Base-by-base conservation (phyloP, 2,113 vertebrate genomes). In the Esox niger region DNA sequence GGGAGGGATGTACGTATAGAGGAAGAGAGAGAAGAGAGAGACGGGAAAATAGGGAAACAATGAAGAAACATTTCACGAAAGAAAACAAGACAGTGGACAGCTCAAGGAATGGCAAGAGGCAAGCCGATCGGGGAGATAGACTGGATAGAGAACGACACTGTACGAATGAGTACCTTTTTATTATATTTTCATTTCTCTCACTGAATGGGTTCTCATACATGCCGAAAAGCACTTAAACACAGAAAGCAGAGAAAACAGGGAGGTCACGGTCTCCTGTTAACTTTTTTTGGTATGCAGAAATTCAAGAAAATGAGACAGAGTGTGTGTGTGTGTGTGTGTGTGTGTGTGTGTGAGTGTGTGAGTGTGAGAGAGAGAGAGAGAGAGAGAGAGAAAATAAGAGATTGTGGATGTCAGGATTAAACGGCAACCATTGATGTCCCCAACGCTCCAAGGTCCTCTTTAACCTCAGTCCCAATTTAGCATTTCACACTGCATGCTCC, bases 401-500 rank as follows among this genome's bases (percentile, higher is more conserved):
- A 21, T 64, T 29, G 43, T 55, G 47, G 56, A 32, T 32, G 46
- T 54, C 32, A 56, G 57, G 54, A 10, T 27, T 59, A 64, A 62
- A 62, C 57, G 77, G 79, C 87, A 81, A 79, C 80, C 74, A 87
- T 83, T 85, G 79, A 87, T 79, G 79, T 84, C 70, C 70, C 84
- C 78, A 84, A 43, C 47, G 83, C 82, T 89, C 76, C 70, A 60
- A 85, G 83, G 80, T 75, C 58, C 69, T 81, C 68, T 75, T 76
- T 71, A 64, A 64, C 71, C 70, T 69, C 27, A 64, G 71, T 84
- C 80, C 80, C 82, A 79, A 84, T 86, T 87, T 79, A 80, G 63
- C 71, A 84, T 84, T 88, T 88, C 86, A 81, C 85, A 83, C 85
- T 76, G 82, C 75, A 73, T 78, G 59, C 79, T 84, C 74, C 80